Evolutionary conservation across 2,888 invertebrate species (phyloP).

Genomic region (Trissoscelio sp.): DNA sequence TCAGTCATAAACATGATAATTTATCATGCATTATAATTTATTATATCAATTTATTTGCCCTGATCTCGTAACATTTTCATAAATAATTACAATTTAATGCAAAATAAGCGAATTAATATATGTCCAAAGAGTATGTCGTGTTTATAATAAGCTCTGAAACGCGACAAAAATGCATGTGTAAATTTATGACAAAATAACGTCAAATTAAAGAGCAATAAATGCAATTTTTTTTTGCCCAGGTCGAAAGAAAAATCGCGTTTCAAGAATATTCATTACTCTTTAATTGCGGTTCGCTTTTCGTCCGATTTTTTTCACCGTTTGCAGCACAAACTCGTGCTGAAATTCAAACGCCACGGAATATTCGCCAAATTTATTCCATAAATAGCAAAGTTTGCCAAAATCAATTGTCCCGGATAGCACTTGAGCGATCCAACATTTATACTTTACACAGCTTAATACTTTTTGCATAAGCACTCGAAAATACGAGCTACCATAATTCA

Average conservation of each 20-base stretch:
- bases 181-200: slow-evolving; percentile 3
- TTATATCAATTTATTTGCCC: no score
- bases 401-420: slow-evolving; percentile 33
- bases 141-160: not conserved
- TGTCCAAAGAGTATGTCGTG: not conserved
- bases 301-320: not conserved
- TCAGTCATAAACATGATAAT: no score
- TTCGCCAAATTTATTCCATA: slow-evolving; percentile 28
- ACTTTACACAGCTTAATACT: slow-evolving; percentile 43
- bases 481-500: slow-evolving; percentile 50
- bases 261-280: slow-evolving; percentile 16
- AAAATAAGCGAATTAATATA: slow-evolving; percentile 7
- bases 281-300: slow-evolving; percentile 7
- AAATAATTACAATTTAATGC: not conserved
- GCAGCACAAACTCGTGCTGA: no score
- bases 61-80: not conserved
- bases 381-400: slow-evolving; percentile 36
- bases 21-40: no score
- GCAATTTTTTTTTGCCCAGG: not conserved
- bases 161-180: not conserved
- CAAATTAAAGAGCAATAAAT: slow-evolving; percentile 6
- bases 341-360: slow-evolving; percentile 8
- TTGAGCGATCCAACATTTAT: slow-evolving; percentile 36
- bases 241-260: not conserved
- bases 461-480: slow-evolving; percentile 53